Conservation (phyloP, 2,113 vertebrate genomes). For the Eidolon helvum region DNA sequence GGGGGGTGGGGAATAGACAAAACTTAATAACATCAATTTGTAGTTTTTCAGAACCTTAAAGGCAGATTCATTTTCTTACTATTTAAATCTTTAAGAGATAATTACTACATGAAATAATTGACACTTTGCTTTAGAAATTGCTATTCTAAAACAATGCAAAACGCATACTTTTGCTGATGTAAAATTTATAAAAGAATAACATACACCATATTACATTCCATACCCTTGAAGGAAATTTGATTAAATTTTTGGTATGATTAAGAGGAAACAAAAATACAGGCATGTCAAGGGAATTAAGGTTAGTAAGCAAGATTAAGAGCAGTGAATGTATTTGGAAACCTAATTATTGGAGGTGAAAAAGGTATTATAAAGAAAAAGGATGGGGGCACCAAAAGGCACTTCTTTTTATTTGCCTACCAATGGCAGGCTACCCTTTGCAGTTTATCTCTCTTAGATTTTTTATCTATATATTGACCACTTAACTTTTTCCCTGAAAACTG, state of each 20-base stretch:
- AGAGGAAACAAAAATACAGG: slow-evolving; percentile 1
- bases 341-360: background rate
- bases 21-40: background rate
- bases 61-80: slow-evolving; percentile 21
- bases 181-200: background rate
- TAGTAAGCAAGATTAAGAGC: background rate
- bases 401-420: background rate
- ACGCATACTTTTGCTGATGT: background rate
- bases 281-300: background rate
- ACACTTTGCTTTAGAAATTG: background rate
- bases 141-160: background rate
- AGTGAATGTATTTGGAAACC: background rate
- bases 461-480: background rate
- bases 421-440: background rate
- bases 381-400: background rate
- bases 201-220: background rate
- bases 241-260: slow-evolving; percentile 8
- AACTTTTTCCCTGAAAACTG: background rate
- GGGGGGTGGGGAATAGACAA: background rate
- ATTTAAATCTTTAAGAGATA: slow-evolving; percentile 41
- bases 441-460: background rate
- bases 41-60: slow-evolving; percentile 26
- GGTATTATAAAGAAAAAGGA: background rate
- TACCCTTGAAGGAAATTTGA: background rate
- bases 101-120: background rate